These are phyloP conservation scores for Cerceris ruficornis DNA, from an alignment of 2,888 invertebrate genomes.

Conservation along the genomic window DNA sequence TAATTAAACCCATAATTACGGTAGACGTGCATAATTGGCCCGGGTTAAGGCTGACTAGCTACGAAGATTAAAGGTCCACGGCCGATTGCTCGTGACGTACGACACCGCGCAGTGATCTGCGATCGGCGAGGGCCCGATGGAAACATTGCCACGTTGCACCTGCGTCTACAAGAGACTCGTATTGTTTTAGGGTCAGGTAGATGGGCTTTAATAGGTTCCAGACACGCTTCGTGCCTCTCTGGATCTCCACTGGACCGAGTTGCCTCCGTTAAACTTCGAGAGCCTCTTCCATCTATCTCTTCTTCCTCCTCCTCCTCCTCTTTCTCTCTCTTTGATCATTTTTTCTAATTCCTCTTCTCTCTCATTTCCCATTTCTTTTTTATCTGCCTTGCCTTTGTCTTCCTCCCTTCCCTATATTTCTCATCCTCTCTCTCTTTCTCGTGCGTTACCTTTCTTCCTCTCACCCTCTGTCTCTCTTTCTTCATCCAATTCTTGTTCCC, in stretches of 20 bases:
- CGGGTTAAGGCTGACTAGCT: constrained; percentile 36
- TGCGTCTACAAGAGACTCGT: constrained; percentile 42
- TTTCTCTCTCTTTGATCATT: not conserved
- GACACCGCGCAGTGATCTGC: constrained; percentile 27
- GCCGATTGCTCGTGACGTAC: constrained; percentile 52
- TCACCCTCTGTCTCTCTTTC: not conserved
- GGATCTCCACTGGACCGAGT: constrained; percentile 67
- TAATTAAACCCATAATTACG: constrained; percentile 60
- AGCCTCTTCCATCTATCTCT: constrained; percentile 23
- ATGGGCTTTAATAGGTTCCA: constrained; percentile 63
- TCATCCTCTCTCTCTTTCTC: not conserved
- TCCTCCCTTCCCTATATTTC: not conserved
- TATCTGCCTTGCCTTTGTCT: not conserved
- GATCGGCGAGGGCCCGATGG: constrained; percentile 9
- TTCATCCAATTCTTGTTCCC: not conserved
- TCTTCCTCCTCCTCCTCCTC: constrained; percentile 3
- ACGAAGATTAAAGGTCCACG: constrained; percentile 56
- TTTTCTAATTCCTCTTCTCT: not conserved
- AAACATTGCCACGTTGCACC: constrained; percentile 50
- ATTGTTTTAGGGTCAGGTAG: constrained; percentile 67
- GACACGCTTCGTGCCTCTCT: constrained; percentile 65
- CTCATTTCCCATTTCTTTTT: not conserved
- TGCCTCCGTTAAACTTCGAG: constrained; percentile 41
- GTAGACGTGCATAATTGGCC: constrained; percentile 54
- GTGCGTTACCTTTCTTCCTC: not conserved